Evolutionary conservation across 2,888 invertebrate genomes (phyloP).

Genomic region (Latrodectus hesperus): DNA sequence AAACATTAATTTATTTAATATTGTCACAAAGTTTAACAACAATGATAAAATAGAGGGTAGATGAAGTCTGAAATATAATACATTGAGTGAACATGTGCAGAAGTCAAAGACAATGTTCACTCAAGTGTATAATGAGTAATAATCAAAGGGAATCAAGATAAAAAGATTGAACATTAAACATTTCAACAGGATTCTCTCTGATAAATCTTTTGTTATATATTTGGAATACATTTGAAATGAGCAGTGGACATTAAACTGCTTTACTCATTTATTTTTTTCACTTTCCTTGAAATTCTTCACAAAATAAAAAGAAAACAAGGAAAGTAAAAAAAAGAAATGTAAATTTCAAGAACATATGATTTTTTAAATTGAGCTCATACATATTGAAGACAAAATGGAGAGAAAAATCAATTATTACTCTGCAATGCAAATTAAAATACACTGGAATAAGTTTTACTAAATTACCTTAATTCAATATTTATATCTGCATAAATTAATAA

Average conservation of each 20-base stretch:
- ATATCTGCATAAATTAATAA: too few relatives aligned
- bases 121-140: conserved; percentile 51
- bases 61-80: conserved; percentile 65
- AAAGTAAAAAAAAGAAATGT: not conserved
- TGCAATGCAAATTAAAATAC: too few relatives aligned
- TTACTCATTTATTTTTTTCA: not conserved
- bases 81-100: conserved; percentile 63
- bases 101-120: conserved; percentile 55
- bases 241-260: not conserved
- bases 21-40: conserved; percentile 64
- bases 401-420: too few relatives aligned
- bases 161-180: conserved; percentile 49
- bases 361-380: not conserved
- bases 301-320: not conserved
- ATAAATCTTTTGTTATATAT: conserved; percentile 24
- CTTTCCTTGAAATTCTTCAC: not conserved
- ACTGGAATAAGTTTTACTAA: too few relatives aligned
- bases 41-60: conserved; percentile 64
- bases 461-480: too few relatives aligned
- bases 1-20: conserved; percentile 65
- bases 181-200: conserved; percentile 30
- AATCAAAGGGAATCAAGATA: conserved; percentile 46
- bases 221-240: not conserved
- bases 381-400: too few relatives aligned
- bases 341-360: not conserved